Percentiles rank a stretch among this genome's conserved stretches.
Evolutionary conservation across 1,140 invertebrate genomes (phyloP).

Genomic region (Scylla paramamosain): DNA sequence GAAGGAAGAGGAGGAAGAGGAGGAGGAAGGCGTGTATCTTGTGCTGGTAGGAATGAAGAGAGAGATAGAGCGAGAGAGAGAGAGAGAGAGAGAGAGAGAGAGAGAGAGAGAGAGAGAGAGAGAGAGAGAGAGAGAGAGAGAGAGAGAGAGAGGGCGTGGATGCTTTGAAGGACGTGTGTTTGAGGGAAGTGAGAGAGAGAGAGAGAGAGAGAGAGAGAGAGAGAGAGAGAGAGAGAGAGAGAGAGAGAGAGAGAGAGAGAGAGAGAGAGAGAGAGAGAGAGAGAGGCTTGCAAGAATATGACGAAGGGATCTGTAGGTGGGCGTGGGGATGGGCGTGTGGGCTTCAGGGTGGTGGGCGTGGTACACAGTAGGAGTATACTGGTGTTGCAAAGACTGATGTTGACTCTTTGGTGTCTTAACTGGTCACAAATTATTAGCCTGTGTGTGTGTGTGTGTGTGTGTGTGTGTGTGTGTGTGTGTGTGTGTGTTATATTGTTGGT

Average conservation of each 20-base stretch:
- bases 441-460: constrained; percentile 2
- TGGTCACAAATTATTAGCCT: too few relatives aligned
- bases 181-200: constrained; percentile 42
- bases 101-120: constrained; percentile 48
- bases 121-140: constrained; percentile 59
- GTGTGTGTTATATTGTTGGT: not conserved
- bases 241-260: not conserved
- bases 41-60: not conserved
- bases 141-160: constrained; percentile 44
- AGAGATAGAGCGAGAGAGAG: constrained; percentile 47
- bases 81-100: constrained; percentile 51
- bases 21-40: not conserved
- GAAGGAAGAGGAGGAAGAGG: not conserved
- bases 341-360: too few relatives aligned
- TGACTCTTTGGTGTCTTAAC: too few relatives aligned
- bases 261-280: constrained; percentile 11
- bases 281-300: not conserved
- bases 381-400: too few relatives aligned
- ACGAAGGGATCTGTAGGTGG: too few relatives aligned
- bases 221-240: constrained; percentile 33
- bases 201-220: too few relatives aligned
- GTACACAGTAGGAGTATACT: too few relatives aligned
- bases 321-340: too few relatives aligned
- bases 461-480: constrained; percentile 12
- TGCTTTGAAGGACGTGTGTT: constrained; percentile 31